phyloP scores from a whole-genome alignment of 2,113 vertebrate species.

The Podarcis muralis region DNA sequence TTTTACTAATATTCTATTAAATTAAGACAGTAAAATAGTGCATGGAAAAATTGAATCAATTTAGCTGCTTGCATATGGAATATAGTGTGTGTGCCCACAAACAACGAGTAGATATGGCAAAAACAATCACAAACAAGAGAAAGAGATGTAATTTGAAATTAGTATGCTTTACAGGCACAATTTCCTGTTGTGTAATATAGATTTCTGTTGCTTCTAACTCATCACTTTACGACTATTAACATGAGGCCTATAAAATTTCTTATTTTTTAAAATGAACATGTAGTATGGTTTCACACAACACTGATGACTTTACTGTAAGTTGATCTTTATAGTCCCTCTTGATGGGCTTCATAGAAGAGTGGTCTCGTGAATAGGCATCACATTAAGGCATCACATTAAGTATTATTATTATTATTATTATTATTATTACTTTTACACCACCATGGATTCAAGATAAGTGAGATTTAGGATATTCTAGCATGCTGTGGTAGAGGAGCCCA shows the following conservation, averaged over 20 bases:
- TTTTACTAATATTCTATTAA: constrained; percentile 55
- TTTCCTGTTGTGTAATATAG: neutral
- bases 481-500: neutral
- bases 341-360: neutral
- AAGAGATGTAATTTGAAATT: constrained; percentile 26
- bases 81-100: neutral
- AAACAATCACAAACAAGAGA: neutral
- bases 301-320: neutral
- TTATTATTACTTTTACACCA: no score
- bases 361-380: neutral
- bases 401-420: no score
- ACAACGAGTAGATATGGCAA: constrained; percentile 31
- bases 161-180: neutral
- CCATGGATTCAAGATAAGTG: neutral
- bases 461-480: neutral
- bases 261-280: neutral
- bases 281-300: neutral
- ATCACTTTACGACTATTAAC: neutral
- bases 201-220: neutral
- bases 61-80: constrained; percentile 25
- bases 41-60: neutral
- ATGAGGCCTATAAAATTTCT: no score
- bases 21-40: constrained; percentile 59
- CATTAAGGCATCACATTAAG: no score
- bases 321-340: neutral